These are phyloP conservation scores for Sinocyclocheilus anshuiensis DNA, from an alignment of 2,113 vertebrate species.

Conservation along the genomic window DNA sequence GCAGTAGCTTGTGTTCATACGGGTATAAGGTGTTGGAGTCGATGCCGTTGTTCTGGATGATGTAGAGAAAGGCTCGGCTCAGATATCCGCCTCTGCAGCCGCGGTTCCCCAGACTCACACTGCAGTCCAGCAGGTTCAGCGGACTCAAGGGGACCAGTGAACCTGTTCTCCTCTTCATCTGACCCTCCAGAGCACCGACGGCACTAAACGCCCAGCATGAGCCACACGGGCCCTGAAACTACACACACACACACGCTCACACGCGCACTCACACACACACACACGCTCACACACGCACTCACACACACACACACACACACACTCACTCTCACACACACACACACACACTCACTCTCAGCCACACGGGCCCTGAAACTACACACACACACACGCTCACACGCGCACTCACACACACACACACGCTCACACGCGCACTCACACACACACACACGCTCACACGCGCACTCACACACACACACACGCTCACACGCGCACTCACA, in stretches of 20 bases:
- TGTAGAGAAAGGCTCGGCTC: conserved; percentile 77
- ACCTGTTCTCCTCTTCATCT: conserved; percentile 79
- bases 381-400: no score
- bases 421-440: neutral
- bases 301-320: no score
- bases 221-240: conserved; percentile 78
- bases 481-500: neutral
- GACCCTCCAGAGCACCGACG: conserved; percentile 84
- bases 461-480: no score
- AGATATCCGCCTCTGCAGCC: conserved; percentile 84
- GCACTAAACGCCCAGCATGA: conserved; percentile 91
- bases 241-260: neutral
- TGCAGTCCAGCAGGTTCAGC: conserved; percentile 91
- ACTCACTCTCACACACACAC: no score
- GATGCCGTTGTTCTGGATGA: conserved; percentile 82
- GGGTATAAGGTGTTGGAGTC: conserved; percentile 84
- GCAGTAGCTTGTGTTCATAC: conserved; percentile 78
- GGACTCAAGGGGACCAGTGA: conserved; percentile 80
- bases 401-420: no score
- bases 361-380: no score
- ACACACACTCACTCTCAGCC: no score
- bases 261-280: no score
- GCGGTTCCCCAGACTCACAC: conserved; percentile 72
- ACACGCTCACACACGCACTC: no score
- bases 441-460: no score